A percentile compares a stretch with the other conserved stretches of the same genome.
phyloP scores from a whole-genome alignment of 2,888 invertebrate genomes.

The Idaea dimidiata region DNA sequence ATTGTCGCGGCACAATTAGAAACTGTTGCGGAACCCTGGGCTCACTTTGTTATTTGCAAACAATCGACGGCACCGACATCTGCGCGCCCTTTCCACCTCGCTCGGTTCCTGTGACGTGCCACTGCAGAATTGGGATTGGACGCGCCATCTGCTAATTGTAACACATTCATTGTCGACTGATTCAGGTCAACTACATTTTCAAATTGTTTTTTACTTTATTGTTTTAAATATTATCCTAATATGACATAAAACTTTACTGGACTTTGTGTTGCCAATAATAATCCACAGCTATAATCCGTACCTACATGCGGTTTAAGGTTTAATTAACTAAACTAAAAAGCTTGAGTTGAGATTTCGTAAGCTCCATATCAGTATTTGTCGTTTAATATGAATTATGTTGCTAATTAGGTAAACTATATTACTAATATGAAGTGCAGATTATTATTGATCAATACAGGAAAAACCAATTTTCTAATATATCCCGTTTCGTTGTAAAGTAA shows the following conservation, averaged over 20 bases:
- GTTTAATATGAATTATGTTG: too few relatives aligned
- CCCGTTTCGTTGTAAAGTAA: too few relatives aligned
- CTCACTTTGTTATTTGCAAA: constrained; percentile 75
- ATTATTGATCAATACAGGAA: too few relatives aligned
- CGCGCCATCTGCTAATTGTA: constrained; percentile 64
- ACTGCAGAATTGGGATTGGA: constrained; percentile 36
- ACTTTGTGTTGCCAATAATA: too few relatives aligned
- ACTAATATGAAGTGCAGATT: too few relatives aligned
- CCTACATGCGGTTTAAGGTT: too few relatives aligned
- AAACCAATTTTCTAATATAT: too few relatives aligned
- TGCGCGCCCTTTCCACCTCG: constrained; percentile 51
- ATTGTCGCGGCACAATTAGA: constrained; percentile 78
- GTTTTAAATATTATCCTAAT: background rate
- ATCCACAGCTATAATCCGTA: too few relatives aligned
- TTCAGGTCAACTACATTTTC: constrained; percentile 6
- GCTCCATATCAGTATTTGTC: too few relatives aligned
- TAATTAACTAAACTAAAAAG: too few relatives aligned
- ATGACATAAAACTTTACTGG: background rate
- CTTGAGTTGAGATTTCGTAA: too few relatives aligned
- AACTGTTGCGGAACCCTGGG: constrained; percentile 67
- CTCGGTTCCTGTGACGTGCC: constrained; percentile 30
- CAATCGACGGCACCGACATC: constrained; percentile 66
- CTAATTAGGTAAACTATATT: too few relatives aligned
- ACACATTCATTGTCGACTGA: constrained; percentile 43
- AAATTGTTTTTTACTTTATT: background rate